Evolutionary conservation across 2,113 vertebrate species (phyloP).

Genomic region (Microtus oregoni): DNA sequence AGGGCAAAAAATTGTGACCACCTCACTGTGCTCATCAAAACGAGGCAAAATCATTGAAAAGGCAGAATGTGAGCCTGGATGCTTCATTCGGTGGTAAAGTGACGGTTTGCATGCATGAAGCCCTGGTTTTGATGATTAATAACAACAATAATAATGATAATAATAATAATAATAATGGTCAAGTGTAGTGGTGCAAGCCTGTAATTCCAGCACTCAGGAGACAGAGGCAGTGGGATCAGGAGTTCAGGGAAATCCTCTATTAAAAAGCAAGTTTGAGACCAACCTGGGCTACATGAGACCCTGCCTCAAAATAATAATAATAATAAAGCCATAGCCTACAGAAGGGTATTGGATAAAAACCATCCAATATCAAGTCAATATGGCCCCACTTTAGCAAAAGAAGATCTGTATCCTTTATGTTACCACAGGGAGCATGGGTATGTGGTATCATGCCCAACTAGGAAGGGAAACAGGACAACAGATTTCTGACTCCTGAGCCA

Average conservation of each 20-base stretch:
- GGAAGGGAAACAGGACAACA: background rate
- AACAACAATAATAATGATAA: background rate
- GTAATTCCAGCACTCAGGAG: background rate
- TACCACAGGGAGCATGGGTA: background rate
- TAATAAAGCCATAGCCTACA: background rate
- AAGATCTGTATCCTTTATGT: fast-evolving
- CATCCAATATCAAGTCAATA: no score
- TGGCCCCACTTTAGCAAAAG: background rate
- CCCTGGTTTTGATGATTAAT: background rate
- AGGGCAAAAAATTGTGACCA: background rate
- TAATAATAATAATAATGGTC: background rate
- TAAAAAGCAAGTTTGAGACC: background rate
- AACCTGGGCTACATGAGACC: background rate
- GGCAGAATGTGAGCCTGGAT: background rate
- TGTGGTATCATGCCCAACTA: no score
- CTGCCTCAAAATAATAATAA: background rate
- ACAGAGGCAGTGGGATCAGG: background rate
- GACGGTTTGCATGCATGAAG: background rate
- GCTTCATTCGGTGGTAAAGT: background rate
- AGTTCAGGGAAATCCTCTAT: background rate
- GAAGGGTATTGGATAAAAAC: background rate
- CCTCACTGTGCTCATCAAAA: background rate
- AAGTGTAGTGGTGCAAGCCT: background rate
- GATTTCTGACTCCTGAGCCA: background rate
- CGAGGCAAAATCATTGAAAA: background rate